phyloP scores from a whole-genome alignment of 2,888 invertebrate species.

The Myathropa florea region DNA sequence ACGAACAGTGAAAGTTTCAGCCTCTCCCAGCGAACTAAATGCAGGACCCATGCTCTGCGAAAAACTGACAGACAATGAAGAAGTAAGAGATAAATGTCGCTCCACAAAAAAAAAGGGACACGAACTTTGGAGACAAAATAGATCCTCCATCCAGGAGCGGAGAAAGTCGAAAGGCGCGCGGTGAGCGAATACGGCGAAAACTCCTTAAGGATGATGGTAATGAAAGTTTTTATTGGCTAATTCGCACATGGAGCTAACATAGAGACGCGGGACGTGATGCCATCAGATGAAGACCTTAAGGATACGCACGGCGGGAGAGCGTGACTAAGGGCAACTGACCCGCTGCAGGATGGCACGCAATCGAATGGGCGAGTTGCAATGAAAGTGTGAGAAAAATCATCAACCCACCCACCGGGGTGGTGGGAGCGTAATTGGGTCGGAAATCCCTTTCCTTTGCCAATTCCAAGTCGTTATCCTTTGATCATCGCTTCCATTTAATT shows the following conservation, averaged over 20 bases:
- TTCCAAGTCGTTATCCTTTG: slow-evolving; percentile 12
- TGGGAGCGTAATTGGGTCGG: neutral
- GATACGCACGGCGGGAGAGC: neutral
- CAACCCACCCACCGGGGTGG: neutral
- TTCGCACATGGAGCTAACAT: slow-evolving; percentile 65
- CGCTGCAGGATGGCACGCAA: slow-evolving; percentile 3
- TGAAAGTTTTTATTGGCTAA: slow-evolving; percentile 68
- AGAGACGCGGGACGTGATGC: slow-evolving; percentile 47
- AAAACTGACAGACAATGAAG: slow-evolving; percentile 38
- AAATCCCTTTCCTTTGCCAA: neutral
- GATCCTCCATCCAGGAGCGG: slow-evolving; percentile 15
- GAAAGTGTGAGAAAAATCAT: neutral
- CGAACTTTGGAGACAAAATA: slow-evolving; percentile 62
- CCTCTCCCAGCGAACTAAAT: slow-evolving; percentile 44
- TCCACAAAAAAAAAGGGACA: neutral
- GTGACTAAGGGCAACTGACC: slow-evolving; percentile 1
- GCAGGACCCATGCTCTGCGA: slow-evolving; percentile 34
- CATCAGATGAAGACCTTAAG: slow-evolving; percentile 39
- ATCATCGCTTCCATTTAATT: slow-evolving; percentile 45
- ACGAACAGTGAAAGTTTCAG: slow-evolving; percentile 60
- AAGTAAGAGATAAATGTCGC: slow-evolving; percentile 52
- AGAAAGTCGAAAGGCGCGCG: neutral
- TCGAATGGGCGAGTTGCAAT: slow-evolving; percentile 1
- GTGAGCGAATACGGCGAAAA: slow-evolving; percentile 34
- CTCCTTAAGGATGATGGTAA: slow-evolving; percentile 59